A percentile compares a stretch with the other conserved stretches of the same genome.
Evolutionary conservation across 1,140 invertebrate genomes (phyloP).

Genomic region (Dermatophagoides farinae): DNA sequence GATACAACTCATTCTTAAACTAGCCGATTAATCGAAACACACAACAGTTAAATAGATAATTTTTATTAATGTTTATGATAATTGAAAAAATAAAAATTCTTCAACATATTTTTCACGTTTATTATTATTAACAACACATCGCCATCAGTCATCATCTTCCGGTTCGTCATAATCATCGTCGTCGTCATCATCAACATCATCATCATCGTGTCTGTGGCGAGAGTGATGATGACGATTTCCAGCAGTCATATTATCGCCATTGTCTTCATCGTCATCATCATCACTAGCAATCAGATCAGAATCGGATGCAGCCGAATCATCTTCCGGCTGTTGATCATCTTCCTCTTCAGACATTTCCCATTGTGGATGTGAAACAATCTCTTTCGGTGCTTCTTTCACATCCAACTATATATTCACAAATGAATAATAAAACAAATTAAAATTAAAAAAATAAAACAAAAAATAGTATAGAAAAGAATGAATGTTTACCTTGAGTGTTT

Average conservation of each 20-base stretch:
- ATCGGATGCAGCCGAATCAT: conserved; percentile 27
- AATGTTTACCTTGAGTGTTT: conserved; percentile 63
- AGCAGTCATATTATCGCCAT: background rate
- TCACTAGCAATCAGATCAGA: conserved; percentile 21
- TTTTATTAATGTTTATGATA: too few relatives aligned
- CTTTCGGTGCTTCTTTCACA: conserved; percentile 70
- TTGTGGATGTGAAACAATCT: conserved; percentile 74
- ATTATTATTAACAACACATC: background rate
- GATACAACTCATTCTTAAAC: too few relatives aligned
- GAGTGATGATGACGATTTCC: too few relatives aligned
- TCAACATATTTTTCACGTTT: too few relatives aligned
- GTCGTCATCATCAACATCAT: too few relatives aligned
- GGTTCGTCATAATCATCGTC: background rate
- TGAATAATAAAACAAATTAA: conserved; percentile 10
- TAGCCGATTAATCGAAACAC: too few relatives aligned
- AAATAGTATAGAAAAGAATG: background rate
- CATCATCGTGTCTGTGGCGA: too few relatives aligned
- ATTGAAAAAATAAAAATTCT: too few relatives aligned
- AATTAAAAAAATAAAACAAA: conserved; percentile 1
- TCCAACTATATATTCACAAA: conserved; percentile 42
- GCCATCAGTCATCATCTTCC: background rate
- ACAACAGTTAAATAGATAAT: too few relatives aligned
- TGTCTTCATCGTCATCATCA: conserved; percentile 12
- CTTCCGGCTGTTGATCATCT: conserved; percentile 43
- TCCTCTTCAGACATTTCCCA: conserved; percentile 90